These are phyloP conservation scores for Elanoides forficatus DNA, from an alignment of 2,113 vertebrate species.

Conservation along the genomic window DNA sequence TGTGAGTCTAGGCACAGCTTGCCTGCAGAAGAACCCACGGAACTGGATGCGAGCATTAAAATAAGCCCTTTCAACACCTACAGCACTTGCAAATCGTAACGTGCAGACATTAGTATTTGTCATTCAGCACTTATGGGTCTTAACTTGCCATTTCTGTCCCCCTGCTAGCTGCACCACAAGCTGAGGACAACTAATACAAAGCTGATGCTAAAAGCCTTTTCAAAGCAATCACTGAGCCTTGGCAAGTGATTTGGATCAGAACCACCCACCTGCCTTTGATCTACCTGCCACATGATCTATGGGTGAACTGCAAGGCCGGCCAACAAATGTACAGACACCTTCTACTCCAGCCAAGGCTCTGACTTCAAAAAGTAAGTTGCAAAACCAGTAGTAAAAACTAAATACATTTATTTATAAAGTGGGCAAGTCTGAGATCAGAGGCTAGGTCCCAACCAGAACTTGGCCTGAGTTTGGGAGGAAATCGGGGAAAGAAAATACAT, in stretches of 20 bases:
- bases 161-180: neutral
- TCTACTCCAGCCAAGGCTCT: neutral
- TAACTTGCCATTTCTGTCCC: neutral
- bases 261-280: neutral
- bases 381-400: neutral
- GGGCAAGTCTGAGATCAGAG: neutral
- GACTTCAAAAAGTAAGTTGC: neutral
- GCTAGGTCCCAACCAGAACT: neutral
- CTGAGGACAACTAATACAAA: neutral
- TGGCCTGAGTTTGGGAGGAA: neutral
- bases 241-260: neutral
- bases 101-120: neutral
- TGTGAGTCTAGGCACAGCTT: neutral
- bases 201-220: neutral
- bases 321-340: neutral
- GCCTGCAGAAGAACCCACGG: neutral
- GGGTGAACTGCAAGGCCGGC: neutral
- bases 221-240: neutral
- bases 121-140: neutral
- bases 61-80: neutral
- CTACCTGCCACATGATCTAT: accelerated
- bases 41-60: neutral
- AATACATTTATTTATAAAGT: neutral
- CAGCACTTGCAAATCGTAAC: neutral
- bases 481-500: accelerated